A percentile compares a stretch with the other conserved stretches of the same genome.
Conservation (phyloP, 2,888 invertebrate species). For the Eugnorisma glareosa region DNA sequence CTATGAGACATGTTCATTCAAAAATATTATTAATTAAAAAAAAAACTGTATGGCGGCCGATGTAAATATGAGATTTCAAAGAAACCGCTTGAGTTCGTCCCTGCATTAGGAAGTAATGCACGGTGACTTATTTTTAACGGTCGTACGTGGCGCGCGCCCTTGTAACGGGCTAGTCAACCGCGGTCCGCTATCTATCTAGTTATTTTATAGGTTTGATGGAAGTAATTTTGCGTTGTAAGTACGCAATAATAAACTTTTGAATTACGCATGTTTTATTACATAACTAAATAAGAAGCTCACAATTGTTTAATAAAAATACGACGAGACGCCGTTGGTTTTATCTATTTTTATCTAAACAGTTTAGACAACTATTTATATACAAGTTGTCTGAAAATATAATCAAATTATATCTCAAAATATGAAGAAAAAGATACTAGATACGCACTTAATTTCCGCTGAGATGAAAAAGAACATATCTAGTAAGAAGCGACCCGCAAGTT, state of each 20-base stretch:
- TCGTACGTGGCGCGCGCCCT: constrained; percentile 80
- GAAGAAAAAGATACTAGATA: background rate
- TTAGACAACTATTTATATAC: background rate
- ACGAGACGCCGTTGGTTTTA: no score
- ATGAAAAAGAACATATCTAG: background rate
- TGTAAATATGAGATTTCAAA: no score
- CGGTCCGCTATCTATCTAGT: constrained; percentile 53
- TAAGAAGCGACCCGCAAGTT: constrained; percentile 61
- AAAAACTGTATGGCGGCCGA: no score
- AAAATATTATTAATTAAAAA: background rate
- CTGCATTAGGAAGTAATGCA: constrained; percentile 88
- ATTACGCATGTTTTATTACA: background rate
- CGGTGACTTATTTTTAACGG: constrained; percentile 90
- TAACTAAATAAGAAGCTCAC: background rate
- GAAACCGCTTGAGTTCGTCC: constrained; percentile 68
- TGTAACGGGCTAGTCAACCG: constrained; percentile 65
- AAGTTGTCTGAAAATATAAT: background rate
- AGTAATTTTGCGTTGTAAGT: background rate
- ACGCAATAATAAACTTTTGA: background rate
- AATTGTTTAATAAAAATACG: background rate
- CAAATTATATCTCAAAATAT: background rate
- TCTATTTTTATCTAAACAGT: no score
- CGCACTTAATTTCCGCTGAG: background rate
- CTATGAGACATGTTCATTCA: background rate
- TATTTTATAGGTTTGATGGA: constrained; percentile 6